phyloP scores from a whole-genome alignment of 92 coral and sea anemone species.

The Heteractis magnifica region DNA sequence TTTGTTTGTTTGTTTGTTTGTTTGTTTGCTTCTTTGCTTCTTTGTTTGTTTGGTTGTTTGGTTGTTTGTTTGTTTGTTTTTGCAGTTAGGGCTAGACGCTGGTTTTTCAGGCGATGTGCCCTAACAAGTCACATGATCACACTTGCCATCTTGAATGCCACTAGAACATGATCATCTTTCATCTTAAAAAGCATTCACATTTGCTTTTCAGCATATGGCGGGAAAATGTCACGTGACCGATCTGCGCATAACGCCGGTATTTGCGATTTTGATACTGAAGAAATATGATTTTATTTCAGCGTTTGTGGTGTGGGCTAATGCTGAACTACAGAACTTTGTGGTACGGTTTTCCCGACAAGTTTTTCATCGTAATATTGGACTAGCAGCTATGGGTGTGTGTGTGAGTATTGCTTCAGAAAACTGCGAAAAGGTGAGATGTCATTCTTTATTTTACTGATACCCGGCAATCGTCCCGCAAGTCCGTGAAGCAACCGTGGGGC shows the following conservation, averaged over 20 bases:
- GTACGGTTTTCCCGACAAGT: constrained; percentile 91
- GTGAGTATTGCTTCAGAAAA: constrained; percentile 86
- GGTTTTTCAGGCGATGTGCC: background rate
- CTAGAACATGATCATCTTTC: no score
- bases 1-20: no score
- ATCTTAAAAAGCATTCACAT: background rate
- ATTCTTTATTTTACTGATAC: background rate
- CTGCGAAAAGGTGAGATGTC: constrained; percentile 81
- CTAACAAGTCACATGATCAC: no score
- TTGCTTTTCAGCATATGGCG: background rate
- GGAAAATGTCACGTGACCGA: no score
- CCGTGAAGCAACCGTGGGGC: background rate
- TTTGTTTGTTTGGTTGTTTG: no score
- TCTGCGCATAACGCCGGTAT: no score
- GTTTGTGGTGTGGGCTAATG: constrained; percentile 93
- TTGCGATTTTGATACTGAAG: no score
- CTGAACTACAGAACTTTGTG: constrained; percentile 91
- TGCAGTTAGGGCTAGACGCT: background rate
- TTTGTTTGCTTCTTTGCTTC: no score
- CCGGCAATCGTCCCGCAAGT: background rate
- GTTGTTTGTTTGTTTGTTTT: background rate
- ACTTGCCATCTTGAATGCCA: no score
- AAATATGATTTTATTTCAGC: constrained; percentile 50
- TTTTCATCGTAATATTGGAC: constrained; percentile 82
- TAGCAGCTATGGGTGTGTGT: constrained; percentile 90